A percentile compares a stretch with the other conserved stretches of the same genome.
These are phyloP conservation scores for Saturnia pavonia DNA, from an alignment of 2,888 invertebrate species.

Conservation along the genomic window DNA sequence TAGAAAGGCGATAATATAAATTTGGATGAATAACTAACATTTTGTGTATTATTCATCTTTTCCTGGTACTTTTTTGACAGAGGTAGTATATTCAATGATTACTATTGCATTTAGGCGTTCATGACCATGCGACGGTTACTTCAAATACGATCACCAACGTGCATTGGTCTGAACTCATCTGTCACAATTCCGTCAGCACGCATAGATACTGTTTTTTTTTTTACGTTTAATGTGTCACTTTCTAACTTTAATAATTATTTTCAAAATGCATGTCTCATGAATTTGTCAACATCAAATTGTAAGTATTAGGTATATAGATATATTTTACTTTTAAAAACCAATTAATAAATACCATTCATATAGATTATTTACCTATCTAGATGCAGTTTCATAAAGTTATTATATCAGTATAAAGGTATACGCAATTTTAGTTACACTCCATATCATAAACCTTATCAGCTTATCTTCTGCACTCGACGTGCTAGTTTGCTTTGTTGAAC, in stretches of 20 bases:
- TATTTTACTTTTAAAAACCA: background rate
- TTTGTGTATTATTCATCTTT: too few species aligned
- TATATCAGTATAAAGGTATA: conserved; percentile 11
- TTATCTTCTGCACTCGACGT: conserved; percentile 71
- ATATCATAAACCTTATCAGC: conserved; percentile 76
- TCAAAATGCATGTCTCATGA: background rate
- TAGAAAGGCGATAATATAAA: too few species aligned
- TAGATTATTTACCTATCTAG: background rate
- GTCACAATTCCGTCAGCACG: background rate
- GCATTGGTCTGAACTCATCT: background rate
- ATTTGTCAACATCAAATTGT: background rate
- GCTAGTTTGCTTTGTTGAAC: conserved; percentile 65
- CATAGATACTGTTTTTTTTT: background rate
- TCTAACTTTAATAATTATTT: conserved; percentile 9
- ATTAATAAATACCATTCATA: background rate
- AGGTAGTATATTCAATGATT: background rate
- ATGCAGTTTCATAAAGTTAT: background rate
- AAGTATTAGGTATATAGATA: background rate
- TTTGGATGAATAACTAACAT: too few species aligned
- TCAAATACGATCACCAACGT: background rate
- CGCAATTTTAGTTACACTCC: conserved; percentile 40
- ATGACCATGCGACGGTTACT: background rate
- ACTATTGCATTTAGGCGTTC: background rate
- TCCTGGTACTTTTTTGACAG: too few species aligned
- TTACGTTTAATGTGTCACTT: background rate